These are phyloP conservation scores for Empidonax alnorum DNA, from an alignment of 2,113 vertebrate species.

Conservation along the genomic window DNA sequence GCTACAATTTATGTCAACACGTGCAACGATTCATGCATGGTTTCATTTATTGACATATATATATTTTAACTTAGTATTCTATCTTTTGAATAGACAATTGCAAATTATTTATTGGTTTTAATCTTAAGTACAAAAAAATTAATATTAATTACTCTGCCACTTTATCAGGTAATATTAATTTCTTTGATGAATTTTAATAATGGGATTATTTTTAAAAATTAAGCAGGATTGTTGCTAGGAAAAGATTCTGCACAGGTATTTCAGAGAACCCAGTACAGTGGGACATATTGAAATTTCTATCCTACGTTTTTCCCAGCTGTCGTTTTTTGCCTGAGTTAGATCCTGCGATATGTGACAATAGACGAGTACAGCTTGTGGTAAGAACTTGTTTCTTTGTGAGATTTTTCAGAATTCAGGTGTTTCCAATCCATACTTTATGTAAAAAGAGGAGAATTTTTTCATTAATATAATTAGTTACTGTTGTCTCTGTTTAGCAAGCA, in stretches of 20 bases:
- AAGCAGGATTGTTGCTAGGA: not conserved
- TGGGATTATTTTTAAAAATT: not conserved
- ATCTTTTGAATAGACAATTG: not conserved
- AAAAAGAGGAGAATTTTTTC: not conserved
- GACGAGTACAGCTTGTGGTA: constrained; percentile 90
- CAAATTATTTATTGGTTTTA: not conserved
- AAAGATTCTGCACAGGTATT: not conserved
- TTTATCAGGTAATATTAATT: not conserved
- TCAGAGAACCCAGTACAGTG: not conserved
- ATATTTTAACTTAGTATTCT: not conserved
- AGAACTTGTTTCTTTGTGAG: constrained; percentile 67
- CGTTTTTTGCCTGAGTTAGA: constrained; percentile 87
- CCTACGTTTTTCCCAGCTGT: constrained; percentile 65
- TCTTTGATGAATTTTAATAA: not conserved
- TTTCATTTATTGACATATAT: not conserved
- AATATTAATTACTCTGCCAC: not conserved
- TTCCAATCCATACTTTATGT: not conserved
- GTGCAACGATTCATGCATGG: not conserved
- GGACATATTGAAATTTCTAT: not conserved
- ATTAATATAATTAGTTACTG: not conserved
- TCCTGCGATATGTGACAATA: constrained; percentile 77
- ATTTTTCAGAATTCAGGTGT: not conserved
- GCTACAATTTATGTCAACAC: not conserved
- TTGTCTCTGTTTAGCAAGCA: not conserved
- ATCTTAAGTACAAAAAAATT: not conserved